A percentile compares a stretch with the other conserved stretches of the same genome.
These are phyloP conservation scores for Mormyrus iriodes DNA, from an alignment of 2,113 vertebrate species.

Conservation along the genomic window DNA sequence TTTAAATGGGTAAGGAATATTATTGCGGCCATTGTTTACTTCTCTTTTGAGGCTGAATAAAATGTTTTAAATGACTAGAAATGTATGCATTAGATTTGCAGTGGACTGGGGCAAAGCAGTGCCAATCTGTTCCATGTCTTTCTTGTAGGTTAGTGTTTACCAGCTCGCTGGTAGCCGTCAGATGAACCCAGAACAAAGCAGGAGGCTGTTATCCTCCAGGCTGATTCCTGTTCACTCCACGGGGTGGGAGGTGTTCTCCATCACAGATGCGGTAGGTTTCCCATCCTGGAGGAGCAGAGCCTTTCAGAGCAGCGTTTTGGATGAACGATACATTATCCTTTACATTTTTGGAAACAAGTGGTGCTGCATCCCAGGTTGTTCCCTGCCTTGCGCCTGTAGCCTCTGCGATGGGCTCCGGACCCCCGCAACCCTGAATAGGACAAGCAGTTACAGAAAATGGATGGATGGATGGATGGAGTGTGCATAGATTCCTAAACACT, in stretches of 20 bases:
- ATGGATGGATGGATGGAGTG: not conserved
- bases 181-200: conserved; percentile 50
- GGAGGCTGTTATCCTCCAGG: conserved; percentile 69
- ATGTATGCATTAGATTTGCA: not conserved
- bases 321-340: not conserved
- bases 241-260: conserved; percentile 82
- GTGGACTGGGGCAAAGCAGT: not conserved
- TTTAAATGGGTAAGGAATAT: not conserved
- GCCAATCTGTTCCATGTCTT: not conserved
- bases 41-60: not conserved
- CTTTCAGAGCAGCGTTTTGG: not conserved
- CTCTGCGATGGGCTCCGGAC: not conserved
- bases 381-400: no score
- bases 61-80: not conserved
- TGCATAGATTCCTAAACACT: not conserved
- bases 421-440: not conserved
- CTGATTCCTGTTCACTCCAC: conserved; percentile 68
- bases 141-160: conserved; percentile 72
- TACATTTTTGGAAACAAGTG: not conserved
- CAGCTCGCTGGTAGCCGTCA: conserved; percentile 61
- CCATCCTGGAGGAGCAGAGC: not conserved
- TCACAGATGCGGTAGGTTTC: conserved; percentile 76
- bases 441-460: not conserved
- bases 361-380: not conserved
- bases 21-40: not conserved